Conservation (phyloP, 2,888 invertebrate genomes). For the Fragum sueziense region DNA sequence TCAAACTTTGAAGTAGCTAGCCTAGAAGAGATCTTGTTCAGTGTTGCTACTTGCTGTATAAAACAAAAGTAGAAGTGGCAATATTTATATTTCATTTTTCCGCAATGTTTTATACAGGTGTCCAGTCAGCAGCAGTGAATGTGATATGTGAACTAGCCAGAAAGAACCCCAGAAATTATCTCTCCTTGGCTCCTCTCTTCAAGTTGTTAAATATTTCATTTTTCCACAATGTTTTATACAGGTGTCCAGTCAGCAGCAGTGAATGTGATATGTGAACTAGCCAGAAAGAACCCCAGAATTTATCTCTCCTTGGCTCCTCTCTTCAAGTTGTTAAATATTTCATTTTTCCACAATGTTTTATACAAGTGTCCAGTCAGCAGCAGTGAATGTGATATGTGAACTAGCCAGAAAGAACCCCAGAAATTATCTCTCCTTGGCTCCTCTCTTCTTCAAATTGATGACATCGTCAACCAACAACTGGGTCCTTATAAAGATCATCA, state of each 20-base stretch:
- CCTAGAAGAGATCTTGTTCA: too few species aligned
- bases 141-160: slow-evolving; percentile 99
- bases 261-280: slow-evolving; percentile 99
- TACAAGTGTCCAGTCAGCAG: too few species aligned
- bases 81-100: too few species aligned
- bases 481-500: slow-evolving; percentile 99
- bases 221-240: slow-evolving; percentile 62
- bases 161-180: slow-evolving; percentile 99
- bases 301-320: slow-evolving; percentile 98
- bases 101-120: slow-evolving; percentile 87
- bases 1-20: too few species aligned
- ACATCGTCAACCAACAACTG: slow-evolving; percentile 99
- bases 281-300: slow-evolving; percentile 99
- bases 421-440: too few species aligned
- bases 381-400: too few species aligned
- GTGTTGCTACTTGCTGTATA: too few species aligned
- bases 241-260: slow-evolving; percentile 99
- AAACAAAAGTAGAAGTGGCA: too few species aligned
- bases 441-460: slow-evolving; percentile 99
- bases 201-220: too few species aligned
- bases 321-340: too few species aligned
- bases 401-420: too few species aligned
- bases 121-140: slow-evolving; percentile 99
- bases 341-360: neutral
- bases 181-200: slow-evolving; percentile 99